phyloP scores from a whole-genome alignment of 2,797 vertebrate genomes.

The Coranthus polyacanthus region DNA sequence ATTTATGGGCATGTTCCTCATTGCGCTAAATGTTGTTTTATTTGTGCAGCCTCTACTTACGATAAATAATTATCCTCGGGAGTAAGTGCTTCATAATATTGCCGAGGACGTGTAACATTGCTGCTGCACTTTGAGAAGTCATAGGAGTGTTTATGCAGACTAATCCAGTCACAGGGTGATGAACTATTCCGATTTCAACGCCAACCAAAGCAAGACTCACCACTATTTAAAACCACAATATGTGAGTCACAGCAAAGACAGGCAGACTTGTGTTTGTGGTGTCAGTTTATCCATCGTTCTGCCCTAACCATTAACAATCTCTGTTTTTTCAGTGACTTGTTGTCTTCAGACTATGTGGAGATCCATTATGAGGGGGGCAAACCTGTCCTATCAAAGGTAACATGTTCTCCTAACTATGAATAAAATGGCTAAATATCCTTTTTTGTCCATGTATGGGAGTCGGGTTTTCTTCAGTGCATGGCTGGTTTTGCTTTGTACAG shows the following conservation, averaged over 20 bases:
- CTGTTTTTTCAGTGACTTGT: slow-evolving; percentile 89
- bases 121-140: slow-evolving; percentile 28
- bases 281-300: slow-evolving; percentile 25
- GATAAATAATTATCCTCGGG: slow-evolving; percentile 35
- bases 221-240: slow-evolving; percentile 43
- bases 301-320: slow-evolving; percentile 33
- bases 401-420: background rate
- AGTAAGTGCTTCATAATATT: slow-evolving; percentile 26
- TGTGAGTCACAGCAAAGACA: slow-evolving; percentile 58
- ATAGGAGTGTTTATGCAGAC: slow-evolving; percentile 51
- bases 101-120: slow-evolving; percentile 47
- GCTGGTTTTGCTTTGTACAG: slow-evolving; percentile 27
- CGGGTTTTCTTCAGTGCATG: slow-evolving; percentile 19
- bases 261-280: slow-evolving; percentile 28
- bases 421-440: background rate
- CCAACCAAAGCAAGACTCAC: slow-evolving; percentile 40
- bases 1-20: slow-evolving; percentile 10
- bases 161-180: slow-evolving; percentile 55
- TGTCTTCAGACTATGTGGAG: slow-evolving; percentile 97
- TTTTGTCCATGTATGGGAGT: background rate
- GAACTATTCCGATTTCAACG: slow-evolving; percentile 53
- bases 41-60: slow-evolving; percentile 16
- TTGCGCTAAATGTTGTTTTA: slow-evolving; percentile 18
- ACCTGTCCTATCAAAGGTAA: slow-evolving; percentile 94
- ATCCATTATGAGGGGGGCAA: slow-evolving; percentile 95